phyloP scores from a whole-genome alignment of 2,797 vertebrate species.

The Varecia variegata region DNA sequence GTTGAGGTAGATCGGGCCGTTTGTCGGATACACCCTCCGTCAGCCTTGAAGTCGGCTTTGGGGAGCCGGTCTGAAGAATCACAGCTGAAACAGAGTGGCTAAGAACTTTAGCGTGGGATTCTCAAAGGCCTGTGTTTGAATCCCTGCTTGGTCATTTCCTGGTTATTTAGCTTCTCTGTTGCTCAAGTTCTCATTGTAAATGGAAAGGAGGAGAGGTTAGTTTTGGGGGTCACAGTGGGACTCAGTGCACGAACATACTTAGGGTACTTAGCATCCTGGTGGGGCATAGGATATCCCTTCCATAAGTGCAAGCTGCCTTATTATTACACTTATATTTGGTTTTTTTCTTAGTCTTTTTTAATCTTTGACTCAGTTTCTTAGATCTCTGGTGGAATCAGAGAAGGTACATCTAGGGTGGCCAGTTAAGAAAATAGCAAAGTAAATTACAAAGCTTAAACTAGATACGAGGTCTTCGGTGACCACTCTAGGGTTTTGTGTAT shows the following conservation, averaged over 20 bases:
- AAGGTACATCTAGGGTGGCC: background rate
- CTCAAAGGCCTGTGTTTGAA: background rate
- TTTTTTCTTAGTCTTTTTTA: background rate
- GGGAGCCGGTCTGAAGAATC: background rate
- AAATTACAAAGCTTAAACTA: background rate
- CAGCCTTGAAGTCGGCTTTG: conserved; percentile 23
- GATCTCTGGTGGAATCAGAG: background rate
- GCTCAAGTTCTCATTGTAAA: background rate
- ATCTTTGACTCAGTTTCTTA: background rate
- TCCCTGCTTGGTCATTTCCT: background rate
- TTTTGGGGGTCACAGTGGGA: background rate
- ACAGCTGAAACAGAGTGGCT: background rate
- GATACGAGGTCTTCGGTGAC: too few relatives aligned
- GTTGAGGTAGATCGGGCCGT: background rate
- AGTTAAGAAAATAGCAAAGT: background rate
- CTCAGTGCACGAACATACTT: background rate
- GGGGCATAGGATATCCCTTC: background rate
- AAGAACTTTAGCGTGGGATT: background rate
- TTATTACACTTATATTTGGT: background rate
- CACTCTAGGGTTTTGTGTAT: background rate
- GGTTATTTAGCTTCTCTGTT: background rate
- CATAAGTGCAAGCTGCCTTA: too few relatives aligned
- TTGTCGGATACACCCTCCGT: background rate
- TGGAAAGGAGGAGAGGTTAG: background rate
- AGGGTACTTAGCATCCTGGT: background rate